Evolutionary conservation across 2,888 invertebrate species (phyloP).

Genomic region (Branchellion lobata): DNA sequence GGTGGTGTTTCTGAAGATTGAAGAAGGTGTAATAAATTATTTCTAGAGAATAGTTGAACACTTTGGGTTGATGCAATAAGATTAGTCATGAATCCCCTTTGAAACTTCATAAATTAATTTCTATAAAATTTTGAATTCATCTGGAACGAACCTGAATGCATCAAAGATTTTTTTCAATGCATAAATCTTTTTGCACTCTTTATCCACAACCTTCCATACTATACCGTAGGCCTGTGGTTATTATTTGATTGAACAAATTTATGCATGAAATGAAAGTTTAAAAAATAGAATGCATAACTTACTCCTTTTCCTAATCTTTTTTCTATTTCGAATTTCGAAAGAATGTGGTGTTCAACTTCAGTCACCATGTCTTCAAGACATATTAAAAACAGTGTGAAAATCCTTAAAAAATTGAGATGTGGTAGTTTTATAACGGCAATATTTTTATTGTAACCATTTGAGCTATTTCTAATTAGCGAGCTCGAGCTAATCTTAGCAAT

Average conservation of each 20-base stretch:
- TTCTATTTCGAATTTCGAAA: conserved; percentile 77
- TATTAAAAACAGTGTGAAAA: too few species aligned
- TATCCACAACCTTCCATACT: conserved; percentile 94
- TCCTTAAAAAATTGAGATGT: too few species aligned
- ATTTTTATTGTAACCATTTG: too few species aligned
- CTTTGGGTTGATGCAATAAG: too few species aligned
- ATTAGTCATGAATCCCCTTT: too few species aligned
- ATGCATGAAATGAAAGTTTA: background rate
- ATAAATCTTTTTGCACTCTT: conserved; percentile 80
- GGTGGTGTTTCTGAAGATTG: conserved; percentile 77
- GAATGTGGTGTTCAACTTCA: conserved; percentile 78
- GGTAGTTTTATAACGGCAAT: too few species aligned
- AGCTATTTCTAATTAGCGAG: too few species aligned
- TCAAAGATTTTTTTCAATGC: conserved; percentile 98
- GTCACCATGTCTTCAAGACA: conserved; percentile 28
- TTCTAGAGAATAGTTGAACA: too few species aligned
- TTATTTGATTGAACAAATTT: background rate
- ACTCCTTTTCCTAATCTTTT: conserved; percentile 70
- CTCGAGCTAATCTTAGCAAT: too few species aligned
- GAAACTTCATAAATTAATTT: too few species aligned
- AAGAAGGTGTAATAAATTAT: too few species aligned
- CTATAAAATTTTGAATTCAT: too few species aligned
- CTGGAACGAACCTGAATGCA: conserved; percentile 79
- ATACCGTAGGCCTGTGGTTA: conserved; percentile 80
- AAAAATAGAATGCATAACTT: background rate